Base-by-base conservation (phyloP, 2,113 vertebrate genomes). In the Salvelinus sp. region DNA sequence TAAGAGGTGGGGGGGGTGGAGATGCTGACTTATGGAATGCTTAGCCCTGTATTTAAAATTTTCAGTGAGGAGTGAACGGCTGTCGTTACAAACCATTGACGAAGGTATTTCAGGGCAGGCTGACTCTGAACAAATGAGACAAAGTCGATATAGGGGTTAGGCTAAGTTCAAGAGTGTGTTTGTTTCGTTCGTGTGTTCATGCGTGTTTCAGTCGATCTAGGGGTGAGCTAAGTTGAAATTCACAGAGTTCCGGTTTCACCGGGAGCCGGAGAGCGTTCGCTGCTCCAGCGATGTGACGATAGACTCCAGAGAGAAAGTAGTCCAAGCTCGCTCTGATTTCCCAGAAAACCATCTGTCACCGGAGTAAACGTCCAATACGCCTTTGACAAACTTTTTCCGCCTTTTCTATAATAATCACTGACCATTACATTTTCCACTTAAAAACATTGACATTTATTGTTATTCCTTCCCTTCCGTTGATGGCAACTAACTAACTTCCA, bases 51-150 rank as follows among this genome's bases (percentile, higher is more conserved):
- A 20, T 74, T 69, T n/a, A 72, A 69, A 50, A 50, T 60, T 44
- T 12, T 44, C 38, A 57, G 38, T 0, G 4, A 69, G 69, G 30
- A 20, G 79, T 75, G 63, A 80, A 73, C 69, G 33, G 73, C 28
- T 25, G 73, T 27, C 18, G 50, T 74, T 33, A 76, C 54, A 27
- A 68, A 58, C 65, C 14, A 38, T 58, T 47, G 67, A 58, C 28
- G 72, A 2, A 77, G 82, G 74, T 75, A 73, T 79, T 78, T 83
- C 67, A 73, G 50, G 70, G 68, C 14, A 54, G 65, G 33, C 69
- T 79, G 69, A 81, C 54, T 76, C 64, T 72, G 65, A 82, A 80
- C 64, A 72, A 77, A 78, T 50, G 10, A 76, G 62, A 60, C 16
- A 79, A 66, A 75, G 54, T 70, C 58, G 7, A 47, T 70, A 70